Evolutionary conservation across 1,140 invertebrate species (phyloP), one percentile per base, ranked within the genome.

Genomic region (Choristoneura fumiferana): DNA sequence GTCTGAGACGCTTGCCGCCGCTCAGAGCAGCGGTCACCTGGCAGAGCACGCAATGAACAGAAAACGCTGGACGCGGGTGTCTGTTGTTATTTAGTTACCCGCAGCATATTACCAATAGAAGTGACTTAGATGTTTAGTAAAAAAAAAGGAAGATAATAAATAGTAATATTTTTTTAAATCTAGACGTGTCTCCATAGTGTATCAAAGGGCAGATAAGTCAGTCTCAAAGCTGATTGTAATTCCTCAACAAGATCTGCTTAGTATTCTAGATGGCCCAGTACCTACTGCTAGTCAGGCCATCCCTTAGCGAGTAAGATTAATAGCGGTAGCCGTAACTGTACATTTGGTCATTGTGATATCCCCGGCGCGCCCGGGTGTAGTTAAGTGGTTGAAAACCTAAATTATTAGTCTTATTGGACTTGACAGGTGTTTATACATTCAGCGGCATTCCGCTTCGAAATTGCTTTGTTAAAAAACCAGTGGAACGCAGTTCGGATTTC

Each of bases 371-470:
- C 65, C 67, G 65, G 55, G 52, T 29, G 12, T 76, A 77, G 69
- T 65, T 8, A 76, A 74, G 73, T 62, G 78, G 78, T 81, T 81
- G 49, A 63, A 65, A 81, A 81, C 75, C 76, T 68, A 71, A 73
- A 71, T 69, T 49, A 55, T 63, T 59, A 29, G 43, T 49, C 43
- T 49, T 49, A 49, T 49, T 49, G 43, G 43, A 49, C 43, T 49
- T 12, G n/a, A 49, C 43, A 49, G 18, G 18, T 49, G 43, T 33
- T 49, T 22, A 22, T 49, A 49, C 5, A 49, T 29, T 45, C 14
- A n/a, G 43, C n/a, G 43, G 29, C 9, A 10, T n/a, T 17, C 22
- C 43, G 43, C 22, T 49, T 49, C 22, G 18, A 49, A 49, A 49
- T 49, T 49, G 43, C n/a, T 33, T 49, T 18, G 4, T 49, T 15